Base-by-base conservation (phyloP, 2,113 vertebrate genomes). In the Noctilio leporinus region DNA sequence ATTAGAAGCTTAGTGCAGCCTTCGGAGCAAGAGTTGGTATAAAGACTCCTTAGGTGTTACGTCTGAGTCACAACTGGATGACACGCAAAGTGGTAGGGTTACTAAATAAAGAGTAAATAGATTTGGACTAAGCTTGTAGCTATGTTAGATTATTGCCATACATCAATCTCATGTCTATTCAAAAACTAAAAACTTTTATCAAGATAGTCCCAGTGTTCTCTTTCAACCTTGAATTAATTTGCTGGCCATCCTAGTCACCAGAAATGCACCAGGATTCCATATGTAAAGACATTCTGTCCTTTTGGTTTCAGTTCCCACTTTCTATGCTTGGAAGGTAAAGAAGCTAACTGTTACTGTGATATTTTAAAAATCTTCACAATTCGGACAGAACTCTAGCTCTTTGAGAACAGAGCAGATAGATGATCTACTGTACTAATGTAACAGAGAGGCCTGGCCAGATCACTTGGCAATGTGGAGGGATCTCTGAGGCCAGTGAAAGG, bases 151-250 rank as follows among this genome's bases (percentile, higher is more conserved):
- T 67, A 4, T 51, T 85, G 77, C 53, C 30, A 90, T 45, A 38
- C 15, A 55, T 62, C 33, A 55, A 64, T 80, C 38, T 3, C 20
- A 64, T 67, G 70, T 64, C 92, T 67, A 82, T 64, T 80, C 40
- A 38, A 57, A 77, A 94, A 95, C 78, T 72, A 47, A 94, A 96
- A 86, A n/a, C 20, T 51, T 86, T 51, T 55, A 78, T 87, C 64
- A 87, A 51, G 10, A 65, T 40, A 90, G n/a, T 17, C 14, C 49
- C 51, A 57, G 3, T 15, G 45, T 69, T 87, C 93, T 86, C 72
- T 59, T 83, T 67, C 40, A 86, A 24, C 15, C 24, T 89, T 78
- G 28, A 77, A 47, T 89, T 43, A 77, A 72, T 77, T 76, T 22
- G 43, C 22, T 28, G 17, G 30, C 33, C 51, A 38, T 47, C 26